Evolutionary conservation across 2,888 invertebrate genomes (phyloP).

Genomic region (Drymonia ruficornis): DNA sequence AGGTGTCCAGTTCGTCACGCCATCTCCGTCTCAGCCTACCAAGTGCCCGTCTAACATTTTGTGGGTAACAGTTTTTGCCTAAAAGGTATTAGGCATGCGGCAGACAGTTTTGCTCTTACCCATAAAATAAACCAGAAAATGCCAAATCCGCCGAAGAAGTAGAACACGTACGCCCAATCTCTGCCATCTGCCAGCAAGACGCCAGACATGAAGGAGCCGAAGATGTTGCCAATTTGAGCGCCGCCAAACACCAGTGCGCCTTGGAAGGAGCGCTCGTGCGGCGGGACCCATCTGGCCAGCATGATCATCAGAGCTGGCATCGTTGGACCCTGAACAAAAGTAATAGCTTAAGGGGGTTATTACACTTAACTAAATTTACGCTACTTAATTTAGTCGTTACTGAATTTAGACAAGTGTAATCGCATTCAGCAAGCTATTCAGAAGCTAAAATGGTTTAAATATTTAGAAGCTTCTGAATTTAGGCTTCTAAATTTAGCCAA

Average conservation of each 20-base stretch:
- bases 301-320: conserved; percentile 88
- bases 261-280: conserved; percentile 83
- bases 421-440: too few relatives aligned
- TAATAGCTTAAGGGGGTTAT: not conserved
- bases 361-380: too few relatives aligned
- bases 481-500: too few relatives aligned
- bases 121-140: conserved; percentile 82
- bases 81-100: too few relatives aligned
- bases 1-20: too few relatives aligned
- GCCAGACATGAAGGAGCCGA: conserved; percentile 82
- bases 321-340: conserved; percentile 86
- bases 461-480: too few relatives aligned
- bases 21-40: too few relatives aligned
- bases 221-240: conserved; percentile 83
- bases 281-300: conserved; percentile 86
- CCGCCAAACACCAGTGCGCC: conserved; percentile 86
- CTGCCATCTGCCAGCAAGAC: conserved; percentile 73
- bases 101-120: conserved; percentile 52
- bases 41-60: too few relatives aligned
- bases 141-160: conserved; percentile 84
- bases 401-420: too few relatives aligned
- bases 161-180: conserved; percentile 85
- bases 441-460: too few relatives aligned
- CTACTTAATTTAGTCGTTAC: too few relatives aligned
- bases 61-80: too few relatives aligned